These are phyloP conservation scores for Hippocampus kuda DNA, from an alignment of 2,797 vertebrate species.

Conservation along the genomic window DNA sequence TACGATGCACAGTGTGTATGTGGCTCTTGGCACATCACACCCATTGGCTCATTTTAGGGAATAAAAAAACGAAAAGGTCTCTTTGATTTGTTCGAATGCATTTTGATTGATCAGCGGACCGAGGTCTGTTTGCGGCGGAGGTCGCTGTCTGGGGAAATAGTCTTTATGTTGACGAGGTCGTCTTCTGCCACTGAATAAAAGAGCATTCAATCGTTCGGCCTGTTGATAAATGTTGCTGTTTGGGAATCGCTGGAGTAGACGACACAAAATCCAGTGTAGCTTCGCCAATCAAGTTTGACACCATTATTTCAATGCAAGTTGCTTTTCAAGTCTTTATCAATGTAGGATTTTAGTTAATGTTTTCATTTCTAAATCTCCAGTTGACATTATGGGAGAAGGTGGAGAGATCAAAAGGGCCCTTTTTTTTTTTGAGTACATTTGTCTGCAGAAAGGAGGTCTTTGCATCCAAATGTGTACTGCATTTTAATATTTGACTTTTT, in stretches of 20 bases:
- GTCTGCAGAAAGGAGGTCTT: conserved; percentile 43
- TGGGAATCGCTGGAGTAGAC: background rate
- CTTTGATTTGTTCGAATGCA: too few species aligned
- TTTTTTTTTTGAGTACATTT: conserved; percentile 24
- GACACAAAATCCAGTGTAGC: background rate
- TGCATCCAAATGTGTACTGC: conserved; percentile 82
- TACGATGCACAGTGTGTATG: too few species aligned
- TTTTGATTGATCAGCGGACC: too few species aligned
- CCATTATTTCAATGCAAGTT: background rate
- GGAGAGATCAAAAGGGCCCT: conserved; percentile 29
- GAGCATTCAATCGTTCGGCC: background rate
- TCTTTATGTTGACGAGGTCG: too few species aligned
- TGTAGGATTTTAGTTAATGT: background rate
- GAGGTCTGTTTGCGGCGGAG: too few species aligned
- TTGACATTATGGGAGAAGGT: background rate
- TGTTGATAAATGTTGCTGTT: background rate
- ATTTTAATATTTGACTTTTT: conserved; percentile 76
- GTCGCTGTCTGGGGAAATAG: too few species aligned
- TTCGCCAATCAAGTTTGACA: background rate
- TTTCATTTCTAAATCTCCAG: background rate
- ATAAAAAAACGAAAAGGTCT: too few species aligned
- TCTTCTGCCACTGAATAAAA: background rate
- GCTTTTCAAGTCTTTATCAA: background rate
- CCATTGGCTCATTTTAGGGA: too few species aligned
- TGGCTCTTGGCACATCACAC: too few species aligned